A percentile compares a stretch with the other conserved stretches of the same genome.
Conservation (phyloP, 35 echinoderm and acorn worm genomes). For the Apostichopus japonicus region DNA sequence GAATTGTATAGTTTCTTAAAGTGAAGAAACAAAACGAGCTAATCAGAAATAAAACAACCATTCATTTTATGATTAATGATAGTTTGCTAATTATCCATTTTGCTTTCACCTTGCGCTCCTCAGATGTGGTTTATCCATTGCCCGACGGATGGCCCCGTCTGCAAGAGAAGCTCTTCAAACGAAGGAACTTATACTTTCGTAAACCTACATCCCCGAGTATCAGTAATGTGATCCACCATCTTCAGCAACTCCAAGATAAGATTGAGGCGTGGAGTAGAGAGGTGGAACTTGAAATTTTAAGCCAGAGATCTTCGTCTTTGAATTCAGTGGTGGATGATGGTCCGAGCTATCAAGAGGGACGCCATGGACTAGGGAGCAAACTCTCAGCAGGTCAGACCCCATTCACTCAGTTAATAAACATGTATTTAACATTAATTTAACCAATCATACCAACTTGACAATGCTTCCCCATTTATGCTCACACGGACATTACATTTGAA, state of each 20-base stretch:
- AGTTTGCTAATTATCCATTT: neutral
- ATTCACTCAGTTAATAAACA: too few species aligned
- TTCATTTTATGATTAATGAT: neutral
- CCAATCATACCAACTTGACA: too few species aligned
- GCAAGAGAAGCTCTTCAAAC: constrained; percentile 87
- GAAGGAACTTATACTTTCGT: constrained; percentile 84
- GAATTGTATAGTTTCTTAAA: too few species aligned
- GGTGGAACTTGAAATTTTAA: constrained; percentile 90
- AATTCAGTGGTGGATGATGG: neutral
- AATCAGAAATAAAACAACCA: neutral
- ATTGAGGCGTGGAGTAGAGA: constrained; percentile 97
- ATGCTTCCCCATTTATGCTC: too few species aligned
- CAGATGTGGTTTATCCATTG: constrained; percentile 78
- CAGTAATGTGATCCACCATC: constrained; percentile 78
- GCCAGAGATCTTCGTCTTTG: constrained; percentile 57
- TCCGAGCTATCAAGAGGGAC: constrained; percentile 35
- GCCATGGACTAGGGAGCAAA: constrained; percentile 33
- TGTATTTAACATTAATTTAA: too few species aligned
- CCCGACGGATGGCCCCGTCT: constrained; percentile 93
- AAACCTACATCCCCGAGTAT: constrained; percentile 84
- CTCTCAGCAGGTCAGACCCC: neutral
- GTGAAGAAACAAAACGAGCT: too few species aligned
- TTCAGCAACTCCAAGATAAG: constrained; percentile 87
- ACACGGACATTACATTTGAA: too few species aligned
- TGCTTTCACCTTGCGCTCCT: neutral